phyloP scores from a whole-genome alignment of 2,113 vertebrate genomes.

The Phyllostomus hastatus region DNA sequence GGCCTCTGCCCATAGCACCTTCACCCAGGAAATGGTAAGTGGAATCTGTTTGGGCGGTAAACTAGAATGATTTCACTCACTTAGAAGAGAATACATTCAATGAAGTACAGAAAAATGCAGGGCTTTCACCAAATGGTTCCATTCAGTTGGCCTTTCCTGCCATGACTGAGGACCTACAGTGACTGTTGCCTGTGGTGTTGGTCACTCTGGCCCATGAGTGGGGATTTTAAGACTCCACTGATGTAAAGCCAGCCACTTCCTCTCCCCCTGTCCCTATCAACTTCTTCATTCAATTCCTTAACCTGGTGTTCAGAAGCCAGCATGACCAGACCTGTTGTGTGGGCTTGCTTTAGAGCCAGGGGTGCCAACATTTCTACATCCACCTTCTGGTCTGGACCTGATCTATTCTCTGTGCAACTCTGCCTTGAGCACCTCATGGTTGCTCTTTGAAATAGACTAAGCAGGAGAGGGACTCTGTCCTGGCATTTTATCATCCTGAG shows the following conservation, averaged over 20 bases:
- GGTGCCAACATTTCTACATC: background rate
- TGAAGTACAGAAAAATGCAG: background rate
- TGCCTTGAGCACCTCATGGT: fast-evolving
- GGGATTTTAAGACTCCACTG: fast-evolving
- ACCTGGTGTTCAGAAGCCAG: background rate
- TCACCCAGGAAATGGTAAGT: constrained; percentile 66
- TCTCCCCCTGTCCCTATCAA: background rate
- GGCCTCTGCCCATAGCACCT: constrained; percentile 55
- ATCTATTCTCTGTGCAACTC: no score
- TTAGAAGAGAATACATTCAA: background rate
- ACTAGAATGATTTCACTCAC: background rate
- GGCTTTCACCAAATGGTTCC: background rate
- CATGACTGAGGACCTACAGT: background rate
- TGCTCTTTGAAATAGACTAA: background rate
- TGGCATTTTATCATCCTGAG: background rate
- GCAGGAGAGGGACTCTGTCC: fast-evolving
- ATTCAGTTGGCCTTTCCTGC: background rate
- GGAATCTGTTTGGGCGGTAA: constrained; percentile 44
- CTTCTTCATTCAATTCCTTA: background rate
- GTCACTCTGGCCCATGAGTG: background rate
- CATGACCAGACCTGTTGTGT: fast-evolving
- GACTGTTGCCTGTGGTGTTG: background rate
- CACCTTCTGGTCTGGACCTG: background rate
- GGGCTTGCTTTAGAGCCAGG: background rate
- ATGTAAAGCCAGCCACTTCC: background rate